A percentile compares a stretch with the other conserved stretches of the same genome.
Evolutionary conservation across 2,797 vertebrate species (phyloP).

Genomic region (Remorina albescens): DNA sequence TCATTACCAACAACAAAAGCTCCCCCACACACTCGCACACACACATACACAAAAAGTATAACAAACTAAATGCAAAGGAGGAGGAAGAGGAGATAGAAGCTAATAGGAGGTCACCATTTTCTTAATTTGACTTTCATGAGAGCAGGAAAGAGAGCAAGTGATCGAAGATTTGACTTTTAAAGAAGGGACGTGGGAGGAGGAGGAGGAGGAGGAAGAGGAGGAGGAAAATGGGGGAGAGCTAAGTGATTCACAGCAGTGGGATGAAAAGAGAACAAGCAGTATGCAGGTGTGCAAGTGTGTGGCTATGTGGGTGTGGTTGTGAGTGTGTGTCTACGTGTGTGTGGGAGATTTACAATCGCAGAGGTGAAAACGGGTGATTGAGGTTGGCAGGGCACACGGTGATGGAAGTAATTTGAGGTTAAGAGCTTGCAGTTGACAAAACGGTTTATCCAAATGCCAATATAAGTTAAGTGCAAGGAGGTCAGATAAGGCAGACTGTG

Average conservation of each 20-base stretch:
- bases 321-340: not conserved
- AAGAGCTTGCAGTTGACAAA: conserved; percentile 59
- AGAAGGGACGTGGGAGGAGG: conserved; percentile 13
- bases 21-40: no score
- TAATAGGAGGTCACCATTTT: conserved; percentile 30
- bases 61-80: not conserved
- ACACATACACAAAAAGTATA: not conserved
- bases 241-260: conserved; percentile 36
- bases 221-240: conserved; percentile 18
- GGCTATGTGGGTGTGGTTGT: conserved; percentile 12
- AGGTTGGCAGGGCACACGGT: conserved; percentile 47
- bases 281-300: not conserved
- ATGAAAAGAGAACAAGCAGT: conserved; percentile 22
- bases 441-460: conserved; percentile 54
- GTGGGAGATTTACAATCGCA: conserved; percentile 43
- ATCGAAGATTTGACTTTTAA: conserved; percentile 44
- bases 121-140: conserved; percentile 63
- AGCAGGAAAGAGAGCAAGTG: conserved; percentile 8
- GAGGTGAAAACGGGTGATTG: conserved; percentile 56
- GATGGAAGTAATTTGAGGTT: conserved; percentile 65
- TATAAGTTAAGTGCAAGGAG: conserved; percentile 49
- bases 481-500: conserved; percentile 31
- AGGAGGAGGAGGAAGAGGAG: conserved; percentile 18
- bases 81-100: conserved; percentile 6
- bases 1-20: conserved; percentile 1